Base-by-base conservation (phyloP, 1,140 invertebrate species). In the Amphibalanus amphitrite region DNA sequence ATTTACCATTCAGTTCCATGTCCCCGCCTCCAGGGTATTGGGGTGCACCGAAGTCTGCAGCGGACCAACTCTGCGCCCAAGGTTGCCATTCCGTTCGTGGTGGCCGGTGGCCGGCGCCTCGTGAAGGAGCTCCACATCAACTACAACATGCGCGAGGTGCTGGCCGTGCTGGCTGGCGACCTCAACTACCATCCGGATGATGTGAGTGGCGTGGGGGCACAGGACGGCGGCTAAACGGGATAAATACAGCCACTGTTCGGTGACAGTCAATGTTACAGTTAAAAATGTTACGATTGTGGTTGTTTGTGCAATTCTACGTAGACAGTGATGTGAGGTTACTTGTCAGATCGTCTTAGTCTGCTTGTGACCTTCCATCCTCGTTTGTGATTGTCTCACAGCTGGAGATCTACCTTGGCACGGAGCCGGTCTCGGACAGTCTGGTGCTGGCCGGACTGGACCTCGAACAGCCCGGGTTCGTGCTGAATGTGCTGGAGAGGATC, bases 111-210 rank as follows among this genome's bases (percentile, higher is more conserved):
- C 47, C 10, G 47, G 47, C 47, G 47, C 6, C 47, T 59, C 10
- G 47, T 59, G 47, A 59, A 59, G 47, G 47, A 59, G 47, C 47
- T 59, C 13, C 47, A 59, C 47, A 59, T 59, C 47, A 59, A 59
- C 47, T 59, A 59, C 47, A 59, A 59, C 47, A 59, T 59, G 47
- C 47, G 47, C 47, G 47, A 59, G 47, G 47, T 59, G 47, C 47
- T 59, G 47, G 47, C 10, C 10, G 10, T 59, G 47, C 17, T 59
- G 17, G 47, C 47, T 20, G 47, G 23, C 13, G 47, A 59, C 6
- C 47, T 59, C 20, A 13, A 59, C 47, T 59, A 1, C 47, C 13
- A 59, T 1, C 47, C 47, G 17, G 47, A 59, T 20, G 13, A 59
- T 1, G 47, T 59, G 20, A 59, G 47, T 23, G 13, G 47, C 10